Percentiles rank a stretch among this genome's conserved stretches.
Evolutionary conservation across 2,113 vertebrate species (phyloP).

Genomic region (Puntigrus tetrazona): DNA sequence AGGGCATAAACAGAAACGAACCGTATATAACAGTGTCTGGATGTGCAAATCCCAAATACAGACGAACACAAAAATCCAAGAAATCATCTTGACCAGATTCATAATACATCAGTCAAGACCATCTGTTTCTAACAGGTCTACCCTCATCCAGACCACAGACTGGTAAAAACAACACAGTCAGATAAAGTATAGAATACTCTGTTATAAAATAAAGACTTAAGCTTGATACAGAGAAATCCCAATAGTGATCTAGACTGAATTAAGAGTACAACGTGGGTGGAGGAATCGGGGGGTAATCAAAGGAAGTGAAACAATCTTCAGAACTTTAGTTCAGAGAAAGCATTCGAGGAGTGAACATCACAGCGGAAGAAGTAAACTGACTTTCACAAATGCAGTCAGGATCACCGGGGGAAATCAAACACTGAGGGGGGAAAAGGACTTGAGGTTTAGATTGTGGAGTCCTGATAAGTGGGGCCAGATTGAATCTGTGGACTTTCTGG

Average conservation of each 20-base stretch:
- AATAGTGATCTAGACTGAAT: conserved; percentile 14
- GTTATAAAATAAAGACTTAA: neutral
- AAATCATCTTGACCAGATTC: conserved; percentile 9
- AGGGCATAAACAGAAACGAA: conserved; percentile 35
- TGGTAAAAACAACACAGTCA: conserved; percentile 42
- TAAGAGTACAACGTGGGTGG: neutral
- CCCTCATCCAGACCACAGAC: neutral
- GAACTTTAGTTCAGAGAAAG: neutral
- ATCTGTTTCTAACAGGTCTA: conserved; percentile 11
- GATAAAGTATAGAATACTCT: conserved; percentile 13
- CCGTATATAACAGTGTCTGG: neutral
- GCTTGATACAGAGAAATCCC: neutral
- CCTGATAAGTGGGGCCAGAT: neutral
- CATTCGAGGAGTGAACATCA: neutral
- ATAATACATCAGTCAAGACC: conserved; percentile 15
- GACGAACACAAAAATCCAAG: neutral
- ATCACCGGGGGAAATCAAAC: conserved; percentile 8
- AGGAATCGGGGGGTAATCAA: neutral
- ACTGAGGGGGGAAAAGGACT: neutral
- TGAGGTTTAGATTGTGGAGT: neutral
- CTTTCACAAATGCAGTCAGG: conserved; percentile 3
- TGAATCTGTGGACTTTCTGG: neutral
- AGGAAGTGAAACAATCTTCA: conserved; percentile 3
- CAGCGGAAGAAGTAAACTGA: neutral
- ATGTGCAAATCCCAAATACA: neutral